Base-by-base conservation (phyloP, 2,113 vertebrate genomes). In the Solea solea region DNA sequence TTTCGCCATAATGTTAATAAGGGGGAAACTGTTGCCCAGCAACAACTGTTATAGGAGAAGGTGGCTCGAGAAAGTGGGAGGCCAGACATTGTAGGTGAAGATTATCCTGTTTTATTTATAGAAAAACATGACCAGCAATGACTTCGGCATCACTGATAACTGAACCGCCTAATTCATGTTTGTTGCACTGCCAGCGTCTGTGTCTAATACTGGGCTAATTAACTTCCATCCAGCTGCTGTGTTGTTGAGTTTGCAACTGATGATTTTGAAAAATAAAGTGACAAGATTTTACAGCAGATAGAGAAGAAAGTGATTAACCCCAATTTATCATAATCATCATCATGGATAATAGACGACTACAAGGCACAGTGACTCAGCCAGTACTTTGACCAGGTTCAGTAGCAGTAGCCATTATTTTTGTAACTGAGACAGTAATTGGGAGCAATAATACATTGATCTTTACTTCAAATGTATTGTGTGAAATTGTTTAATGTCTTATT, bases 1-100 rank as follows among this genome's bases (percentile, higher is more conserved):
- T 64, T 72, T 72, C 48, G 67, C 42, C 57, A 40, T 41, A 25
- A 68, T 54, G 42, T 63, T 58, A 44, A 67, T 63, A 39, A 49
- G 39, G 11, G 21, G 21, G 21, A 21, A 68, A 69, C 34, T 69
- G 69, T 69, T 73, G 69, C 69, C 34, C 45, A 48, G 66, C 69
- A 78, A 75, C 49, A 51, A 65, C 64, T 65, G n/a, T 56, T 69
- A 54, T 41, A 4, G 46, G 8, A 52, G 42, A 71, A 62, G 39
- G 42, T 25, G n/a, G 59, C 21, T 21, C 39, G 57, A 63, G 8
- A 49, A 46, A 44, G 50, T 45, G 50, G 44, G 45, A 49, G 50
- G 62, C 64, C 48, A 74, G 54, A 42, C 25, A 49, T 15, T 52
- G 25, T 40, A 56, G 28, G 14, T 58, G 25, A 60, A 51, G 50